These are phyloP conservation scores for Actinopyga echinites DNA, from an alignment of 53 echinoderm and acorn worm genomes.

Conservation along the genomic window DNA sequence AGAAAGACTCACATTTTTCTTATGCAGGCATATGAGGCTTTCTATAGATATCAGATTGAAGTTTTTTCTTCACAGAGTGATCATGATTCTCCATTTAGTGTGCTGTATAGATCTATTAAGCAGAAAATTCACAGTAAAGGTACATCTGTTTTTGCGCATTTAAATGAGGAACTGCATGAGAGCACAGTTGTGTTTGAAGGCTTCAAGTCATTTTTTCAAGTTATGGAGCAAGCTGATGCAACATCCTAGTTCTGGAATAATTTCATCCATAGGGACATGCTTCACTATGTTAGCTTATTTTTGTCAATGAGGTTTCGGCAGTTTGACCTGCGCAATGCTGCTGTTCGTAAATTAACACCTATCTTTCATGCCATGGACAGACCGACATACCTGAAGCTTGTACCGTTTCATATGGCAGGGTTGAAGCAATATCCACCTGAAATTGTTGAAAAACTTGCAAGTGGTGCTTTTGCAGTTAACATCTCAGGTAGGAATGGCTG, in stretches of 20 bases:
- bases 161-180: neutral
- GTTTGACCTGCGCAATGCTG: neutral
- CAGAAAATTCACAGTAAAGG: neutral
- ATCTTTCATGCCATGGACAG: conserved; percentile 17
- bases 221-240: conserved; percentile 4
- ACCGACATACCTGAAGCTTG: conserved; percentile 8
- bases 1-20: conserved; percentile 26
- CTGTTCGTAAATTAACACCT: neutral
- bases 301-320: neutral
- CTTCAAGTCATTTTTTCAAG: neutral
- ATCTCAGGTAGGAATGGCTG: conserved; percentile 47
- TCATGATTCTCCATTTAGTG: neutral
- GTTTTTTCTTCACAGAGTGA: neutral
- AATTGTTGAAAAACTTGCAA: conserved; percentile 33
- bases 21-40: conserved; percentile 31
- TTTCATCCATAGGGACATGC: conserved; percentile 46
- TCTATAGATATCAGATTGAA: neutral
- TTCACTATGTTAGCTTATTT: conserved; percentile 24
- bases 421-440: conserved; percentile 33
- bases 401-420: conserved; percentile 32
- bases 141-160: neutral
- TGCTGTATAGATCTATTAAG: neutral
- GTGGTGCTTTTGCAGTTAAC: conserved; percentile 65
- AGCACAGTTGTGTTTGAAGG: neutral
- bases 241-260: conserved; percentile 41